Percentiles rank a stretch among this genome's conserved stretches.
Conservation (phyloP, 2,888 invertebrate genomes). For the Coelopa pilipes region DNA sequence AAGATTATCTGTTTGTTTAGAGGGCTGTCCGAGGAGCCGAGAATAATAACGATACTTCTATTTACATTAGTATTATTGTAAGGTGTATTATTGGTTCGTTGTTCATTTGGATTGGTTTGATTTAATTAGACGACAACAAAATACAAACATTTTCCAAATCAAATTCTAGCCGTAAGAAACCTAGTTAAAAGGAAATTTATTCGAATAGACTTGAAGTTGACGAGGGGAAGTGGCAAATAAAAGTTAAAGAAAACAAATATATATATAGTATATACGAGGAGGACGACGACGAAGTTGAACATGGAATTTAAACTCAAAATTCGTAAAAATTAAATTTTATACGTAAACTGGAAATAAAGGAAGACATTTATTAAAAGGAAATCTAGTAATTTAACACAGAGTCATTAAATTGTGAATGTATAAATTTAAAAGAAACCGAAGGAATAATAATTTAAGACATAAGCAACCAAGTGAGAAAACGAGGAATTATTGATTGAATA, state of each 20-base stretch:
- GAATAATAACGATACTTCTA: slow-evolving; percentile 22
- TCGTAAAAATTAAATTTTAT: slow-evolving; percentile 31
- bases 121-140: not conserved
- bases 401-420: slow-evolving; percentile 31
- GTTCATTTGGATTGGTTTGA: not conserved
- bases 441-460: not conserved
- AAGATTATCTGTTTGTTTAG: not conserved
- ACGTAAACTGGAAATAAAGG: slow-evolving; percentile 24
- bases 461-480: slow-evolving; percentile 11
- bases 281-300: not conserved
- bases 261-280: not conserved
- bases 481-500: slow-evolving; percentile 28
- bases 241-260: slow-evolving; percentile 14
- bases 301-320: slow-evolving; percentile 3
- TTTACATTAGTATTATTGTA: slow-evolving; percentile 14
- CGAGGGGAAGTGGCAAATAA: not conserved
- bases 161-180: slow-evolving; percentile 12
- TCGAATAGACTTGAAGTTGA: slow-evolving; percentile 16
- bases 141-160: slow-evolving; percentile 22
- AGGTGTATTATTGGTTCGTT: slow-evolving; percentile 19
- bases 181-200: not conserved
- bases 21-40: not conserved
- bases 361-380: slow-evolving; percentile 1
- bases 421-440: slow-evolving; percentile 22
- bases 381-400: slow-evolving; percentile 18